Conservation (phyloP, 1,140 invertebrate genomes). For the Papilio helenus region DNA sequence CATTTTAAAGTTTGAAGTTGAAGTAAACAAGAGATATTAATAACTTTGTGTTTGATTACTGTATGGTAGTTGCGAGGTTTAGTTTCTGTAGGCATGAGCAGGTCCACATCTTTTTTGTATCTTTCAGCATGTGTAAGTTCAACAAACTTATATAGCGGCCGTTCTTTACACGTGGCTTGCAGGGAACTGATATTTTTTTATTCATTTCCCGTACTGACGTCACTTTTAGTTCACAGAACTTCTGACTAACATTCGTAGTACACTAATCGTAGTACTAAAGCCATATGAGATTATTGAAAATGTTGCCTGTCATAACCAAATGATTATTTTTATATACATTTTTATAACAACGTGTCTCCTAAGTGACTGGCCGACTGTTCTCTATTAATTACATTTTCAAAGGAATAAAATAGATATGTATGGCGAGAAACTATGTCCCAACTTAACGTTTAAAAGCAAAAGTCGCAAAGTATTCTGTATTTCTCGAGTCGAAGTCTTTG, state of each 20-base stretch:
- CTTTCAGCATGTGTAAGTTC: constrained; percentile 77
- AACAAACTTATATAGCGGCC: constrained; percentile 64
- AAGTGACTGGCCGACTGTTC: background rate
- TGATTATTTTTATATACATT: background rate
- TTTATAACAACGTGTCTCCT: background rate
- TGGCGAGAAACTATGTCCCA: background rate
- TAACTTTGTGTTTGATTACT: constrained; percentile 11
- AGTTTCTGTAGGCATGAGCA: constrained; percentile 44
- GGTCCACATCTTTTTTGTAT: constrained; percentile 70
- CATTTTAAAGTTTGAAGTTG: constrained; percentile 32
- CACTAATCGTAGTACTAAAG: background rate
- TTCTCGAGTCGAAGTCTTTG: constrained; percentile 5
- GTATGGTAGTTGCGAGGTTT: background rate
- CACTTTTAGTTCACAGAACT: constrained; percentile 6
- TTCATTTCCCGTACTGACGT: constrained; percentile 8
- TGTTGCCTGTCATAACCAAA: background rate
- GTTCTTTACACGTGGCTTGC: constrained; percentile 39
- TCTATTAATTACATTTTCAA: background rate
- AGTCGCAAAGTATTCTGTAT: background rate
- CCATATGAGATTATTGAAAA: background rate
- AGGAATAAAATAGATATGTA: background rate
- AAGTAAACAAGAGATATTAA: constrained; percentile 4
- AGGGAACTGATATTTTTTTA: constrained; percentile 20
- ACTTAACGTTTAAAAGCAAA: constrained; percentile 2
- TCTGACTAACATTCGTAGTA: background rate